phyloP scores from a whole-genome alignment of 2,113 vertebrate genomes.

The Pandion haliaetus region DNA sequence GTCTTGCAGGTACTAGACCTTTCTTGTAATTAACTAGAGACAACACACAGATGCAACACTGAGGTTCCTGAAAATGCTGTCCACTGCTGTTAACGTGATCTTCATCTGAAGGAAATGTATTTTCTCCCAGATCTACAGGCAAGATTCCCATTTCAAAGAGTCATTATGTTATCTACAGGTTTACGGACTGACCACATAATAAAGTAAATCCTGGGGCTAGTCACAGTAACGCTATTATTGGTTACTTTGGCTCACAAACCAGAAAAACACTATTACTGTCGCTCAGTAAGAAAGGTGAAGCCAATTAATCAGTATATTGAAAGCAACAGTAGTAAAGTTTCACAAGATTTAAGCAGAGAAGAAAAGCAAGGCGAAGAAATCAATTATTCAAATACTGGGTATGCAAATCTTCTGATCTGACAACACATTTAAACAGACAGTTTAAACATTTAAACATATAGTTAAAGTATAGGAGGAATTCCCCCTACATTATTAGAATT shows the following conservation, averaged over 20 bases:
- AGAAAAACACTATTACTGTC: neutral
- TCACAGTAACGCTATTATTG: neutral
- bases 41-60: neutral
- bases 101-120: neutral
- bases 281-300: neutral
- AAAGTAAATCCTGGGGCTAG: neutral
- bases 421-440: neutral
- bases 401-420: neutral
- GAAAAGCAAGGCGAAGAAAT: neutral
- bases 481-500: neutral
- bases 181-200: neutral
- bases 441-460: neutral
- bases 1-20: neutral
- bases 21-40: neutral
- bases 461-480: neutral
- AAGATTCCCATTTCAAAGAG: neutral
- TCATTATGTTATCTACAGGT: neutral
- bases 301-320: neutral
- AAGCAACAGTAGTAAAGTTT: neutral
- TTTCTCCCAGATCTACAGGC: neutral
- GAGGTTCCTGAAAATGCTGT: neutral
- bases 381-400: neutral
- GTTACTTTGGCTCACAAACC: neutral
- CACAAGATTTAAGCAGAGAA: neutral
- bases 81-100: rapidly evolving